Evolutionary conservation across 2,113 vertebrate species (phyloP).

Genomic region (Symphodus melops): DNA sequence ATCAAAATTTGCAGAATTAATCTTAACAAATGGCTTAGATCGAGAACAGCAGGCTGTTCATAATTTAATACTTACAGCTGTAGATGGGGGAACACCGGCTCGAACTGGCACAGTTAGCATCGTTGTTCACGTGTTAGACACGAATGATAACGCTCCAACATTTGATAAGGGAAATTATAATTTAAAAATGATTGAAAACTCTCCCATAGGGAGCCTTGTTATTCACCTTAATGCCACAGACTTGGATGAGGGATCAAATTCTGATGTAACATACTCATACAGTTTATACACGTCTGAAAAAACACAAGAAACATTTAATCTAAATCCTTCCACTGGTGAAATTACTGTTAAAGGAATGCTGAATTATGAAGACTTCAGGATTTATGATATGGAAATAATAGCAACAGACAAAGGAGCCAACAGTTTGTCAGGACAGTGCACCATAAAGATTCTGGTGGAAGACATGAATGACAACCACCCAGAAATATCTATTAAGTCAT

Average conservation of each 20-base stretch:
- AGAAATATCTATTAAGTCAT: constrained; percentile 83
- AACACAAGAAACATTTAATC: constrained; percentile 72
- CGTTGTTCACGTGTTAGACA: constrained; percentile 64
- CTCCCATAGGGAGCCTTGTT: constrained; percentile 69
- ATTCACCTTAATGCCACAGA: constrained; percentile 73
- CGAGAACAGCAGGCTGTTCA: constrained; percentile 66
- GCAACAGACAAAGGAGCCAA: constrained; percentile 74
- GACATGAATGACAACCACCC: constrained; percentile 84
- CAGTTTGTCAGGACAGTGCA: constrained; percentile 76
- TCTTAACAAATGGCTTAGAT: constrained; percentile 59
- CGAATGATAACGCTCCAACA: constrained; percentile 79
- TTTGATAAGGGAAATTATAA: not conserved
- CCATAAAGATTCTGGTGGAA: constrained; percentile 70
- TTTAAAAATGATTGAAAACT: not conserved
- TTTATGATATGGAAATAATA: constrained; percentile 80
- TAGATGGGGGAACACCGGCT: constrained; percentile 65
- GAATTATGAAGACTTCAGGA: constrained; percentile 81
- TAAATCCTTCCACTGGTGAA: constrained; percentile 81
- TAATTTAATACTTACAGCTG: constrained; percentile 69
- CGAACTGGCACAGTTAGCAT: constrained; percentile 65
- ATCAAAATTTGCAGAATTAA: constrained; percentile 51
- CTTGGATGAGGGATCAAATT: constrained; percentile 75
- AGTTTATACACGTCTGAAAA: constrained; percentile 78
- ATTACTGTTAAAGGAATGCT: constrained; percentile 79
- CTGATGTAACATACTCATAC: constrained; percentile 79